A percentile compares a stretch with the other conserved stretches of the same genome.
Conservation (phyloP, 2,888 invertebrate genomes). For the Trichopria drosophilae region DNA sequence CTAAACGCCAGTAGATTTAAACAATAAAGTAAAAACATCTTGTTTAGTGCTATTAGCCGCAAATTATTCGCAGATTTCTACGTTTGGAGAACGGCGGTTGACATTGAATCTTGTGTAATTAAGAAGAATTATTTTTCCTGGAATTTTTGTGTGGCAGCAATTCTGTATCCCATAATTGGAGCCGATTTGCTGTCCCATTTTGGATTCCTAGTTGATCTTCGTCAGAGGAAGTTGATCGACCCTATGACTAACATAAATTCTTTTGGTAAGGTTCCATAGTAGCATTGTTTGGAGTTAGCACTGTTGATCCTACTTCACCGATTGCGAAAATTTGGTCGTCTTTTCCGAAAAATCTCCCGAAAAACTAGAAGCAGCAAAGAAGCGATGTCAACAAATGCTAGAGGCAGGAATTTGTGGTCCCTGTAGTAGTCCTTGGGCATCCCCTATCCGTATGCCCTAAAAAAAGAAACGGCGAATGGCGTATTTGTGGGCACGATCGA, state of each 20-base stretch:
- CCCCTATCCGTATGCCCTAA: conserved; percentile 44
- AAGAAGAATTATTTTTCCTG: conserved; percentile 28
- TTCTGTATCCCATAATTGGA: too few species aligned
- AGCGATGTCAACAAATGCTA: conserved; percentile 44
- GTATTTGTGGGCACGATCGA: conserved; percentile 41
- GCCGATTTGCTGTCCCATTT: conserved; percentile 25
- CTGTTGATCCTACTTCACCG: not conserved
- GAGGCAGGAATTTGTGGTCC: conserved; percentile 52
- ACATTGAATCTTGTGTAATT: conserved; percentile 26
- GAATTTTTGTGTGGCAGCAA: conserved; percentile 30
- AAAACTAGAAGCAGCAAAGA: conserved; percentile 41
- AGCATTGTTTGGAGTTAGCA: conserved; percentile 1
- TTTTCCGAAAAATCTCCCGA: conserved; percentile 37
- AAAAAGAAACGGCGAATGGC: conserved; percentile 38
- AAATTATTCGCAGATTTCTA: conserved; percentile 27
- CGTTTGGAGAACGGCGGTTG: conserved; percentile 26
- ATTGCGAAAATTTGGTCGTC: conserved; percentile 2
- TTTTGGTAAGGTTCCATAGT: conserved; percentile 3
- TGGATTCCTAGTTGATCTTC: conserved; percentile 8
- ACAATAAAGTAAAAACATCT: not conserved
- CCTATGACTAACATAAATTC: not conserved
- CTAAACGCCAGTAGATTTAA: conserved; percentile 11
- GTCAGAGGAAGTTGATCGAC: conserved; percentile 6
- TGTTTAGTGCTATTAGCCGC: conserved; percentile 22
- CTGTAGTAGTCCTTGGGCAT: conserved; percentile 51